Evolutionary conservation across 2,113 vertebrate genomes (phyloP).

Genomic region (Vidua macroura): DNA sequence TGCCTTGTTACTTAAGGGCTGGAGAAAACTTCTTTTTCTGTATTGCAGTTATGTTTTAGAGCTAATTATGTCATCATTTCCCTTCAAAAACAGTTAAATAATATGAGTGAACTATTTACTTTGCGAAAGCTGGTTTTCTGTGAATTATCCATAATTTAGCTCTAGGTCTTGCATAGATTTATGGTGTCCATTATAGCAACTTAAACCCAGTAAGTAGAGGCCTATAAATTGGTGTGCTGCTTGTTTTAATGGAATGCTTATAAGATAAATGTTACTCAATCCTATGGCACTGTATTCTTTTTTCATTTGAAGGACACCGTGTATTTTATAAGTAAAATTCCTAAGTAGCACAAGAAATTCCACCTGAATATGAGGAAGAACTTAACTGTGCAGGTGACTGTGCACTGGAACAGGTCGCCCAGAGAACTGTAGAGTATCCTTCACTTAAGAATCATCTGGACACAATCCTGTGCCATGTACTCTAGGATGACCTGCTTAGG

Average conservation of each 20-base stretch:
- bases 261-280: not conserved
- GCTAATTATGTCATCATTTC: not conserved
- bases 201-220: not conserved
- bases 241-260: not conserved
- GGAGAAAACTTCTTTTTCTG: not conserved
- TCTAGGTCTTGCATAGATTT: not conserved
- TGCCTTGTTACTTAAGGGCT: not conserved
- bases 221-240: not conserved
- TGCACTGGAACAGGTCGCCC: not conserved
- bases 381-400: accelerated
- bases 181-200: not conserved
- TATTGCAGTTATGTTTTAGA: not conserved
- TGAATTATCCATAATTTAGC: not conserved
- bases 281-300: not conserved
- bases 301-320: not conserved
- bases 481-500: not conserved
- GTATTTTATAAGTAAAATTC: not conserved
- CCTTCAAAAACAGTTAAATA: not conserved
- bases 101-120: not conserved
- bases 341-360: not conserved
- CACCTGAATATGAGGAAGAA: not conserved
- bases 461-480: not conserved
- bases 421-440: not conserved
- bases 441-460: not conserved
- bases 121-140: not conserved